Base-by-base conservation (phyloP, 2,888 invertebrate species). In the Podotricha telesiphe region DNA sequence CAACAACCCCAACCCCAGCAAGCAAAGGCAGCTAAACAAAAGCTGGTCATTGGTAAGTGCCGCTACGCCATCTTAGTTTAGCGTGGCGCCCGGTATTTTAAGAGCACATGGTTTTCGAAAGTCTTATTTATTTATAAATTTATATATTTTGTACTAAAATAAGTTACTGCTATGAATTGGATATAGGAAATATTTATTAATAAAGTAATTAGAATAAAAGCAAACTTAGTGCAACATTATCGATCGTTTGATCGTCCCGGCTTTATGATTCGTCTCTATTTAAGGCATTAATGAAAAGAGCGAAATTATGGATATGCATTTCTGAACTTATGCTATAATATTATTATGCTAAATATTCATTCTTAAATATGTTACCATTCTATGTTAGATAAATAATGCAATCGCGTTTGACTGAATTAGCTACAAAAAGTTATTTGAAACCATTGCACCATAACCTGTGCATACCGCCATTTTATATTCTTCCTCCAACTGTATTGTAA, bases 41-140 rank as follows among this genome's bases (percentile, higher is more conserved):
- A 98, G 95, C 96, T 96, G 95, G 94, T 97, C 94, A 96, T 97
- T 94, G 97, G 97, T 97, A 92, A 95, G 95, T 91, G 79, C 82
- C 83, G 86, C 87, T 86, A 83, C 92, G 92, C 92, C 92, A 93
- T 93, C 84, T 93, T 93, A 88, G 81, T 82, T 88, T 87, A 85
- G 77, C 80, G 76, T 85, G 82, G 81, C n/a, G n/a, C 79, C 87
- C 87, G 88, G 88, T 85, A 79, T 84, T 80, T 75, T 72, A 75
- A 83, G 85, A 91, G 89, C 91, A 92, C 91, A 90, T 92, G 90
- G 87, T 80, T 73, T 59, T 55, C 59, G 53, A 65, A 55, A 68
- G 59, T 47, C 61, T 67, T 50, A 62, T 53, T 62, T 68, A 48
- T 10, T n/a, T 34, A 15, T 59, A 55, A 28, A 61, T 63, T 59